Conservation (phyloP, 2,888 invertebrate genomes). For the Platypus cylindrus region DNA sequence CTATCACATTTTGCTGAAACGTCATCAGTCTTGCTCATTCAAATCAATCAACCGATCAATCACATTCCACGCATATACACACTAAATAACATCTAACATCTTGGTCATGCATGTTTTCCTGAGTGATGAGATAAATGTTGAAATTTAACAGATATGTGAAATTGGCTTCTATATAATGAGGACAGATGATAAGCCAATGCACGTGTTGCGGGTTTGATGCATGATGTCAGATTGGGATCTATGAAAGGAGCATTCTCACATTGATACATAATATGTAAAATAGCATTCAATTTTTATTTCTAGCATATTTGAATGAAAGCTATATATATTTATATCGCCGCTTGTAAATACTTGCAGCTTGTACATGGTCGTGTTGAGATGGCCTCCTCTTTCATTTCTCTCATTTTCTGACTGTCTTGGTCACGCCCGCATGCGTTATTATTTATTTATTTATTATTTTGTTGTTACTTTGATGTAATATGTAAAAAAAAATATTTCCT, state of each 20-base stretch:
- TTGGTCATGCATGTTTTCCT: constrained; percentile 2
- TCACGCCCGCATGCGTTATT: constrained; percentile 50
- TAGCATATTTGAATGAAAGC: constrained; percentile 28
- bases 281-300: constrained; percentile 25
- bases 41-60: too few species aligned
- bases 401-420: constrained; percentile 37
- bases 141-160: too few species aligned
- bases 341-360: constrained; percentile 50
- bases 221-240: constrained; percentile 61
- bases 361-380: constrained; percentile 33
- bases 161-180: too few species aligned
- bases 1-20: constrained; percentile 25
- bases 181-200: constrained; percentile 8
- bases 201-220: constrained; percentile 29
- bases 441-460: constrained; percentile 32
- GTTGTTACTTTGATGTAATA: constrained; percentile 35
- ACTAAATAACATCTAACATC: background rate
- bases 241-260: constrained; percentile 67
- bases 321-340: constrained; percentile 34
- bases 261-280: constrained; percentile 32
- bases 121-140: too few species aligned
- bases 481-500: constrained; percentile 51
- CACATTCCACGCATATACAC: constrained; percentile 29
- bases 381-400: constrained; percentile 38
- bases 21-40: constrained; percentile 18